phyloP scores from a whole-genome alignment of 2,113 vertebrate species.

The Pseudopodoces humilis region DNA sequence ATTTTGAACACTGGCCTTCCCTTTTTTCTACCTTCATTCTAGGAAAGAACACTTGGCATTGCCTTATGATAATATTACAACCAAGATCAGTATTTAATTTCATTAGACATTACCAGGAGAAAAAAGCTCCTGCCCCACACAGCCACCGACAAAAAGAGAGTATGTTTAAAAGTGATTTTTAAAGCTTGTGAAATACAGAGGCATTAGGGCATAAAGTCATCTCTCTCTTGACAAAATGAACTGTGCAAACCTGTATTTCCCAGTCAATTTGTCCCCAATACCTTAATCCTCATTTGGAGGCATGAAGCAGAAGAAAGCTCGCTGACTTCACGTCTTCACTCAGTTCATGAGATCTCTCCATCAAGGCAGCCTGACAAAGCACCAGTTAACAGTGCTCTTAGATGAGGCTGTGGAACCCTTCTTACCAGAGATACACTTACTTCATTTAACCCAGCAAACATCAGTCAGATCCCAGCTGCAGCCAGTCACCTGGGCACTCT shows the following conservation, averaged over 20 bases:
- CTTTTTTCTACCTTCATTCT: not conserved
- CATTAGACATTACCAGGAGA: not conserved
- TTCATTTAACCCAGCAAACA: not conserved
- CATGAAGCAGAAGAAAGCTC: not conserved
- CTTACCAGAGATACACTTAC: not conserved
- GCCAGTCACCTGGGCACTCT: not conserved
- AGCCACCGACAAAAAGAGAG: not conserved
- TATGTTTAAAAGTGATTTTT: not conserved
- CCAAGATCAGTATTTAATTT: not conserved
- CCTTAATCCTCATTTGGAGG: not conserved
- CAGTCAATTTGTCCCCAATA: not conserved
- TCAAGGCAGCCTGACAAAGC: not conserved
- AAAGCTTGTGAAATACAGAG: not conserved
- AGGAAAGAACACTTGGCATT: not conserved
- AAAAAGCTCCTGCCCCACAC: not conserved
- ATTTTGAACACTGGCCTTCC: not conserved
- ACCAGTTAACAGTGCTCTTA: not conserved
- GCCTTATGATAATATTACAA: not conserved
- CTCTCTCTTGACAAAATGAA: not conserved
- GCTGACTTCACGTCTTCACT: not conserved
- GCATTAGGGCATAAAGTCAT: not conserved
- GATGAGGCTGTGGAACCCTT: not conserved
- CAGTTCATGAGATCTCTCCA: not conserved
- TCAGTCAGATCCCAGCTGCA: not conserved
- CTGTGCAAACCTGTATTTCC: not conserved